Percentiles rank a stretch among this genome's conserved stretches.
Evolutionary conservation across 2,113 vertebrate species (phyloP).

Genomic region (Bos indicus): DNA sequence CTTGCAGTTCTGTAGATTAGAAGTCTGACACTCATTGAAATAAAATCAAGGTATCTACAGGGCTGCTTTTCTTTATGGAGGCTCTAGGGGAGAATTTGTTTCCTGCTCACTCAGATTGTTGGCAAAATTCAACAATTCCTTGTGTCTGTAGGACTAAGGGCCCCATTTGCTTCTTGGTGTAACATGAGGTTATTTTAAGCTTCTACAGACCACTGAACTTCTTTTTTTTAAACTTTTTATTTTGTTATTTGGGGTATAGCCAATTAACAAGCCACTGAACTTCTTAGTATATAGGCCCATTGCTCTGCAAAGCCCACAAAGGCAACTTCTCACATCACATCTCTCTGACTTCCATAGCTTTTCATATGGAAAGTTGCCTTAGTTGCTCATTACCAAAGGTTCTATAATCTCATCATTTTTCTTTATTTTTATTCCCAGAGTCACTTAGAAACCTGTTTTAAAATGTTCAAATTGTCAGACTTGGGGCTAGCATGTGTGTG

Average conservation of each 20-base stretch:
- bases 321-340: neutral
- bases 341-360: neutral
- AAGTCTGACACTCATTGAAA: neutral
- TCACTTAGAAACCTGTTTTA: neutral
- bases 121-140: neutral
- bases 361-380: neutral
- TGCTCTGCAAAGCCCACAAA: neutral
- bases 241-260: neutral
- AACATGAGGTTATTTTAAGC: neutral
- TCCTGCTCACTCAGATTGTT: neutral
- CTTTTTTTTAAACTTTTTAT: neutral
- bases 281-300: neutral
- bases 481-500: neutral
- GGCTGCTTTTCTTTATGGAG: neutral
- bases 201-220: neutral
- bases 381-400: neutral
- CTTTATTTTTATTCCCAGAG: neutral
- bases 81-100: neutral
- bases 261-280: neutral
- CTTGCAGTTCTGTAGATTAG: neutral
- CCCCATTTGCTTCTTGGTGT: neutral
- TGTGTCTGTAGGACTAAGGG: neutral
- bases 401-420: neutral
- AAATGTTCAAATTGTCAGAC: neutral
- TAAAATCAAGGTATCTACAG: neutral